Conservation (phyloP, 2,113 vertebrate genomes). For the Halichoerus grypus region DNA sequence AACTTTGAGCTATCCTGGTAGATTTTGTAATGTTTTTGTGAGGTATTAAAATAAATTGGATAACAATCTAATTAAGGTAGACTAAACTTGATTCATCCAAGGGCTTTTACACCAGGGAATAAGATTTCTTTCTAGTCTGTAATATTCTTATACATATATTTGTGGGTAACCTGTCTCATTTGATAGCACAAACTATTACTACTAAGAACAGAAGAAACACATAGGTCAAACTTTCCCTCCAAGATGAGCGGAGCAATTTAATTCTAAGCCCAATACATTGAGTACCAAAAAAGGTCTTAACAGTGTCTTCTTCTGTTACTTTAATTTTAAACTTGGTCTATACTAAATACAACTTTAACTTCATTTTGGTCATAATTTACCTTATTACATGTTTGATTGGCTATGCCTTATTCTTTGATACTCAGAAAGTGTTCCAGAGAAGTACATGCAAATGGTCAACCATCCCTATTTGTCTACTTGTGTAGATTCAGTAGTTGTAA, state of each 20-base stretch:
- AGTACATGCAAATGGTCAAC: neutral
- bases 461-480: neutral
- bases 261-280: conserved; percentile 29
- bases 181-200: neutral
- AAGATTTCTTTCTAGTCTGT: neutral
- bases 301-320: neutral
- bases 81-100: conserved; percentile 12
- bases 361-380: neutral
- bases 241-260: conserved; percentile 3
- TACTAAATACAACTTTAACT: neutral
- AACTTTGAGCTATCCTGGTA: neutral
- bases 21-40: neutral
- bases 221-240: neutral
- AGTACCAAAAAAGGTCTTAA: neutral
- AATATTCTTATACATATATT: neutral
- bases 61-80: conserved; percentile 18
- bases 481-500: neutral
- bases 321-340: conserved; percentile 13
- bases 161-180: neutral
- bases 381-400: neutral
- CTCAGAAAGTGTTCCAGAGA: neutral
- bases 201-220: neutral
- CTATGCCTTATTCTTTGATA: neutral
- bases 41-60: neutral
- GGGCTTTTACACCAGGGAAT: neutral